These are phyloP conservation scores for Cephalotes varians DNA, from an alignment of 2,888 invertebrate species.

Conservation along the genomic window DNA sequence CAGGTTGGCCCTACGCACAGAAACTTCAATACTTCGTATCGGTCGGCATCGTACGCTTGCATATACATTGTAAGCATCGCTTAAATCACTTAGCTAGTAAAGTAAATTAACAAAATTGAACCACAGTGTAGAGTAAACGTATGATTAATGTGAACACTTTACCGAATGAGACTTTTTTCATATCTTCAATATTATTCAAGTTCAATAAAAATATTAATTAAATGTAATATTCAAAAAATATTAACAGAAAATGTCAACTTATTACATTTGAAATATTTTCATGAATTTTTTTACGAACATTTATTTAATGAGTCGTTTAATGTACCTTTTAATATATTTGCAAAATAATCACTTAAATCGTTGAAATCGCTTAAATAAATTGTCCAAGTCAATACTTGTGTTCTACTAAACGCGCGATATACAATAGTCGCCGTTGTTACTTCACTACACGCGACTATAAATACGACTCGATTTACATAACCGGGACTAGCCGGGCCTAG, in stretches of 20 bases:
- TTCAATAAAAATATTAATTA: background rate
- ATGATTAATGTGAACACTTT: background rate
- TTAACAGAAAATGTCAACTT: background rate
- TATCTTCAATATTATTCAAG: background rate
- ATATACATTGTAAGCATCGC: background rate
- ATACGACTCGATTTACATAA: conserved; percentile 46
- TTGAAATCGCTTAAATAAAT: conserved; percentile 27
- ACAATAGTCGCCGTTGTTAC: conserved; percentile 42
- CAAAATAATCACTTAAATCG: background rate
- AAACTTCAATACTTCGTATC: background rate
- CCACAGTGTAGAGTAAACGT: background rate
- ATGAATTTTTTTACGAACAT: background rate
- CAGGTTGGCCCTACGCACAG: background rate
- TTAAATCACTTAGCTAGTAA: background rate
- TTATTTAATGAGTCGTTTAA: background rate
- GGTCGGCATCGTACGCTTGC: background rate
- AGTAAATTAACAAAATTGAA: background rate
- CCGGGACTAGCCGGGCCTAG: conserved; percentile 32
- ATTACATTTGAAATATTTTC: background rate
- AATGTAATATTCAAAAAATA: background rate
- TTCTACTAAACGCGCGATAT: conserved; percentile 17
- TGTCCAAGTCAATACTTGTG: background rate
- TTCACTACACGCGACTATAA: conserved; percentile 34
- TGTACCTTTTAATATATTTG: background rate
- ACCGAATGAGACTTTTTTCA: background rate